Evolutionary conservation across 2,797 vertebrate genomes (phyloP).

Genomic region (Poecilia gillii): DNA sequence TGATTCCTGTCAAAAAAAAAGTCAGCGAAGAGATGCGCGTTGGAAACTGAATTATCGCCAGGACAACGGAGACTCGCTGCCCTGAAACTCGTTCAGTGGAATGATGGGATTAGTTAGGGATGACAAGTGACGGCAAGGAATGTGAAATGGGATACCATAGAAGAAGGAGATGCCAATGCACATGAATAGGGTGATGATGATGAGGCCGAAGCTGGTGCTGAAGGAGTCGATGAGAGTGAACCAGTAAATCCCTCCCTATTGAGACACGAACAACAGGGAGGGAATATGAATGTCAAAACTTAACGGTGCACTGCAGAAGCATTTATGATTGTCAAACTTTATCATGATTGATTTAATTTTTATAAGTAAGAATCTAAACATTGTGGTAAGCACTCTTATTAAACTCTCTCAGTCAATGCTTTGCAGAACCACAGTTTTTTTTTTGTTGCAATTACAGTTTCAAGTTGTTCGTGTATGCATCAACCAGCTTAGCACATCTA

Average conservation of each 20-base stretch:
- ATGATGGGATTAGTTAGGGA: neutral
- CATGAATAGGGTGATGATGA: conserved; percentile 90
- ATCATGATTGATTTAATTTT: neutral
- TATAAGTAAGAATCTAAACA: neutral
- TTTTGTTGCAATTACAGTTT: neutral
- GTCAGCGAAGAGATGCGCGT: neutral
- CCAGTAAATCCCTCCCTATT: conserved; percentile 90
- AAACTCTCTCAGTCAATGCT: neutral
- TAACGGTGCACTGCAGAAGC: neutral
- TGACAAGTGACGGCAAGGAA: conserved; percentile 18
- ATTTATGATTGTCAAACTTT: neutral
- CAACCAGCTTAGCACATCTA: neutral
- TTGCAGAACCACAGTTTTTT: neutral
- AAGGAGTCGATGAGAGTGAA: conserved; percentile 89
- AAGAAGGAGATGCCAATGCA: conserved; percentile 88
- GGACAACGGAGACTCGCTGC: too few species aligned
- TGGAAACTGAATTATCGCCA: neutral
- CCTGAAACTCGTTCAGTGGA: conserved; percentile 2
- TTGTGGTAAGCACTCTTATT: neutral
- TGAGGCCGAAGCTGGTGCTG: conserved; percentile 89
- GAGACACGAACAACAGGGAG: conserved; percentile 40
- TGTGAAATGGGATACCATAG: conserved; percentile 77
- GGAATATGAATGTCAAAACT: neutral
- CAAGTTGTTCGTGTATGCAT: neutral
- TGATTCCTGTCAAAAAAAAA: conserved; percentile 72